Conservation (phyloP, 2,888 invertebrate species). For the Brachypterus glaber region DNA sequence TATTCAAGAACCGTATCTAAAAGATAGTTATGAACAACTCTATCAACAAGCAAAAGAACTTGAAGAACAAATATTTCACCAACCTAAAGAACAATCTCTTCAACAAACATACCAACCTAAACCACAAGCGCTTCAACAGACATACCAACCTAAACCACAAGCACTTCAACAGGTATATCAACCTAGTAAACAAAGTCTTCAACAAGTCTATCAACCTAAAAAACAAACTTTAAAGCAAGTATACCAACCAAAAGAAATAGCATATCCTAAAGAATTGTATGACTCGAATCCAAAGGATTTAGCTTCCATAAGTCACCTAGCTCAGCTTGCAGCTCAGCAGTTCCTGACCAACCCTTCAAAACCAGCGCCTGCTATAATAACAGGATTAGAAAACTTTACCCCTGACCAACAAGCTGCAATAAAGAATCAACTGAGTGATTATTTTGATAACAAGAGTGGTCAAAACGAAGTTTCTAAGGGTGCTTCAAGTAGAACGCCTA, state of each 20-base stretch:
- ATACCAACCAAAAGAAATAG: slow-evolving; percentile 11
- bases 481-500: too few species aligned
- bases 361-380: slow-evolving; percentile 35
- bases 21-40: too few species aligned
- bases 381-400: slow-evolving; percentile 38
- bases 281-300: too few species aligned
- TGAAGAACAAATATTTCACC: too few species aligned
- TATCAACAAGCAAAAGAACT: too few species aligned
- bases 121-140: slow-evolving; percentile 7
- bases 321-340: slow-evolving; percentile 31
- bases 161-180: slow-evolving; percentile 19
- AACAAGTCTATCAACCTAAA: slow-evolving; percentile 3
- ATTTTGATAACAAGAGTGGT: too few species aligned
- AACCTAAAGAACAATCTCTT: too few species aligned
- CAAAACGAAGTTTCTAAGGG: slow-evolving; percentile 2
- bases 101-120: slow-evolving; percentile 14
- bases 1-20: too few species aligned
- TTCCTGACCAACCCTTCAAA: slow-evolving; percentile 18
- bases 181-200: slow-evolving; percentile 14
- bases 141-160: slow-evolving; percentile 17
- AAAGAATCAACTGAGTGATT: slow-evolving; percentile 33
- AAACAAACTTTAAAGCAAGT: slow-evolving; percentile 1
- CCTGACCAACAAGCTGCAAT: slow-evolving; percentile 39
- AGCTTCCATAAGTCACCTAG: too few species aligned
- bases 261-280: slow-evolving; percentile 15